These are phyloP conservation scores for Leucoptera coffeella DNA, from an alignment of 2,888 invertebrate species.

Conservation along the genomic window DNA sequence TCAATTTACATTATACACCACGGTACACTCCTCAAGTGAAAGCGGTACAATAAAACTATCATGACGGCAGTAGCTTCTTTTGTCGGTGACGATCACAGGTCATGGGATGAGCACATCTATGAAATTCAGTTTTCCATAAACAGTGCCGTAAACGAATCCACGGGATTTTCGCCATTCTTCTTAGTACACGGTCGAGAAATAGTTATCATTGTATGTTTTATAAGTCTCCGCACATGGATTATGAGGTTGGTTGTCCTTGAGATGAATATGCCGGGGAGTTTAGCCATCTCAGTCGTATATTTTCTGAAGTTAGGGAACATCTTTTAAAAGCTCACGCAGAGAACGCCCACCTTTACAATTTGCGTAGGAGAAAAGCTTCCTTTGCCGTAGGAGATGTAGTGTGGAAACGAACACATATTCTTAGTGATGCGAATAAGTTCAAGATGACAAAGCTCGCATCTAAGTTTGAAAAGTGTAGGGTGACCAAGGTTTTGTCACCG, in stretches of 20 bases:
- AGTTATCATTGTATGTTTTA: too few relatives aligned
- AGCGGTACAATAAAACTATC: neutral
- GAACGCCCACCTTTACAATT: constrained; percentile 8
- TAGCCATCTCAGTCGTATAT: constrained; percentile 6
- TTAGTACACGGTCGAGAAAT: constrained; percentile 4
- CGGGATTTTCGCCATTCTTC: constrained; percentile 3
- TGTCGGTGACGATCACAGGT: constrained; percentile 3
- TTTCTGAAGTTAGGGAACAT: constrained; percentile 7
- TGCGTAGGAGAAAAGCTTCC: constrained; percentile 6
- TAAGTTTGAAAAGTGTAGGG: neutral
- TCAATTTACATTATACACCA: neutral
- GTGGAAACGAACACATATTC: neutral
- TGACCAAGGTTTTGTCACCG: neutral
- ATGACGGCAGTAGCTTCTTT: neutral
- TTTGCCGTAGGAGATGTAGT: constrained; percentile 9
- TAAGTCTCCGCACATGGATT: neutral
- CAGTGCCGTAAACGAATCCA: constrained; percentile 3
- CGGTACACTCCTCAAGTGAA: neutral
- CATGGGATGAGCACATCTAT: constrained; percentile 3
- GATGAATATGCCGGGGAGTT: constrained; percentile 6
- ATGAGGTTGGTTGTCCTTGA: too few relatives aligned
- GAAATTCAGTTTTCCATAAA: constrained; percentile 5
- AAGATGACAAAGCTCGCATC: neutral
- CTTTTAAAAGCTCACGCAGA: constrained; percentile 7
- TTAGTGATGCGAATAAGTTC: neutral